Base-by-base conservation (phyloP, 2,888 invertebrate genomes). In the Cantharis rufa region DNA sequence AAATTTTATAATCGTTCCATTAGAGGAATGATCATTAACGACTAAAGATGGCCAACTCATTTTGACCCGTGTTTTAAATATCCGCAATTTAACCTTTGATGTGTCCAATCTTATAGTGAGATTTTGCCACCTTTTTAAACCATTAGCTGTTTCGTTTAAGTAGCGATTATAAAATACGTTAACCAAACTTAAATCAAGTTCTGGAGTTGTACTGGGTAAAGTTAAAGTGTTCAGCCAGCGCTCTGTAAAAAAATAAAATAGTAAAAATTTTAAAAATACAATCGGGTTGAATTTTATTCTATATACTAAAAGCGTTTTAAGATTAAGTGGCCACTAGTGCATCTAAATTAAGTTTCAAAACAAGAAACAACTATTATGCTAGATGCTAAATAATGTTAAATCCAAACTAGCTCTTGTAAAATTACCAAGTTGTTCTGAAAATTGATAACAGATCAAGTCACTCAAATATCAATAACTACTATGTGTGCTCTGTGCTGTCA, bases 71-170 rank as follows among this genome's bases (percentile, higher is more conserved):
- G 93, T 92, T 78, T 91, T 87, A 85, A 94, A 92, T 84, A 92
- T 89, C 85, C 94, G 92, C 78, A 92, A 92, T 79, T 90, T 88
- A 71, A 91, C 90, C 84, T 94, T 93, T 69, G 91, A 92, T 3
- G 96, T 96, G 87, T 96, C 95, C 84, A 96, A 85, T 78, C 92
- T 91, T 85, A 96, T 90, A 18, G 95, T 92, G 71, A 94, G 88
- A 87, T 95, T 95, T 83, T 92, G 90, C 88, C 92, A 91, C 80
- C 86, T 85, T 74, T 87, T 87, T 71, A 87, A 84, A 63, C 88
- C 88, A 81, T 89, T 88, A 13, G 88, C 85, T 21, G 89, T 89
- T 71, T 89, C 83, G 83, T 91, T 91, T 78, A 90, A 86, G 83
- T 90, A 95, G 78, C 92, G 90, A 78, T 90, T 90, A 82, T 92